Conservation (phyloP, 2,113 vertebrate genomes). For the Sinocyclocheilus anophthalmus region DNA sequence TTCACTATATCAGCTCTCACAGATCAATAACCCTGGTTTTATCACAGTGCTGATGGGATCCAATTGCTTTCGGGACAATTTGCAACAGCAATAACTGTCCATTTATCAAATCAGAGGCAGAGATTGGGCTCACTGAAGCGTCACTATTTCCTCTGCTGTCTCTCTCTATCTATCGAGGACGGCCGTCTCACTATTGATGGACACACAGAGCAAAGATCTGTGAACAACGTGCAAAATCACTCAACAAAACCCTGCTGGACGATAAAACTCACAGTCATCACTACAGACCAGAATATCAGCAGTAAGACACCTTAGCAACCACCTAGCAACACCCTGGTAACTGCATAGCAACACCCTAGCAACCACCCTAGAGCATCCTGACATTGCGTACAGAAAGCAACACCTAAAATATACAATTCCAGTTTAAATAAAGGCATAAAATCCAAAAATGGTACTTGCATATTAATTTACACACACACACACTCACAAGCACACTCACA, state of each 20-base stretch:
- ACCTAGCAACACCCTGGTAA: too few relatives aligned
- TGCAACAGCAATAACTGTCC: conserved; percentile 90
- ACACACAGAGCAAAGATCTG: neutral
- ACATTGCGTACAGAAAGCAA: too few relatives aligned
- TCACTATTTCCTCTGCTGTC: neutral
- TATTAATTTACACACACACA: too few relatives aligned
- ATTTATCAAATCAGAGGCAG: conserved; percentile 89
- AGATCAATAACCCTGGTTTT: conserved; percentile 94
- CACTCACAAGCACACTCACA: too few relatives aligned
- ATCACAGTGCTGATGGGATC: conserved; percentile 78
- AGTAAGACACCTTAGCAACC: too few relatives aligned
- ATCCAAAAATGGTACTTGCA: too few relatives aligned
- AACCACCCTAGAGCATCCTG: too few relatives aligned
- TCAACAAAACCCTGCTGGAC: too few relatives aligned
- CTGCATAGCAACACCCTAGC: too few relatives aligned
- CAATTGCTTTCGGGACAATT: conserved; percentile 92
- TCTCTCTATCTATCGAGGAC: conserved; percentile 13
- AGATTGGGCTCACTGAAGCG: conserved; percentile 36
- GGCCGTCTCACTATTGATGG: conserved; percentile 13
- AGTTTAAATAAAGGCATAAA: too few relatives aligned
- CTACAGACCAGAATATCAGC: neutral
- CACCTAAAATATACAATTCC: too few relatives aligned
- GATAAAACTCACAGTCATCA: neutral
- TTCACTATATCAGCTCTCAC: conserved; percentile 94
- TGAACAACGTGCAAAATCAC: neutral